These are phyloP conservation scores for Drosophila neonasuta DNA, from an alignment of 2,888 invertebrate species.

Conservation along the genomic window DNA sequence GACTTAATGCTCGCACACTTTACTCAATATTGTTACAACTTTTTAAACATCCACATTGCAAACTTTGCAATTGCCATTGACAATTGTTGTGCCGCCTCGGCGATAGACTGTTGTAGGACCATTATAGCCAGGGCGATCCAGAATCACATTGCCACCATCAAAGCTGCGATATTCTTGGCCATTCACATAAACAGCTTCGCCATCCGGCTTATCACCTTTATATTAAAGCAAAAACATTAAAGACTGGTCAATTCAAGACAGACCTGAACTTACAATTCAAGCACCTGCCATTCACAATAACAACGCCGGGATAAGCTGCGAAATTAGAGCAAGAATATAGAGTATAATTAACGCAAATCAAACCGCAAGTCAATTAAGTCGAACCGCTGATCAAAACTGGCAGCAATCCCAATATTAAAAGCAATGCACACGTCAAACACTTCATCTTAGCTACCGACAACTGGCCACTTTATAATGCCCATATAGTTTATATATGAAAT, in stretches of 20 bases:
- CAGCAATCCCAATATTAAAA: constrained; percentile 50
- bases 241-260: not conserved
- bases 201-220: constrained; percentile 59
- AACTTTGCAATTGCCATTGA: constrained; percentile 54
- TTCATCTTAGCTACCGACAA: constrained; percentile 53
- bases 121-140: constrained; percentile 40
- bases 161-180: constrained; percentile 67
- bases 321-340: constrained; percentile 13
- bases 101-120: constrained; percentile 44
- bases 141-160: constrained; percentile 42
- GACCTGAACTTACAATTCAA: constrained; percentile 59
- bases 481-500: constrained; percentile 50
- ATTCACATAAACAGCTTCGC: constrained; percentile 52
- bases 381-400: constrained; percentile 58
- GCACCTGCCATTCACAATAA: constrained; percentile 63
- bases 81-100: constrained; percentile 50
- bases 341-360: constrained; percentile 33
- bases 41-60: constrained; percentile 60
- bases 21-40: not conserved
- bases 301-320: constrained; percentile 60
- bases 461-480: constrained; percentile 9
- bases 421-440: constrained; percentile 58
- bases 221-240: constrained; percentile 14
- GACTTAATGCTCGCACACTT: constrained; percentile 5
- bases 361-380: constrained; percentile 9